These are phyloP conservation scores for Polydrusus cervinus DNA, from an alignment of 2,888 invertebrate genomes.

Conservation along the genomic window DNA sequence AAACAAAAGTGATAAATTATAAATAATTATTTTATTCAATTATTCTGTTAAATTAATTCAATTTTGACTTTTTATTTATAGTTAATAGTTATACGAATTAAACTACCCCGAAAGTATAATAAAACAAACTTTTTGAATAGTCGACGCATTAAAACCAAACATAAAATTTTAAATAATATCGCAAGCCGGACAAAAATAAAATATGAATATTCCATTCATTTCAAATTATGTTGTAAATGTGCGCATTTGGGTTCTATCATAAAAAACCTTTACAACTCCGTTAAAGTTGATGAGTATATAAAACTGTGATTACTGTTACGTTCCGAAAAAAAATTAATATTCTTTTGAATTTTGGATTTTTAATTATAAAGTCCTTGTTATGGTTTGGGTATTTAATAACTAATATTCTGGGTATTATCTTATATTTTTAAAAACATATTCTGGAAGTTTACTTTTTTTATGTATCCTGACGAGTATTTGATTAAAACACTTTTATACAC, in stretches of 20 bases:
- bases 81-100: background rate
- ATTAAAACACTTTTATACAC: too few species aligned
- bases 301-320: constrained; percentile 33
- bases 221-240: constrained; percentile 8
- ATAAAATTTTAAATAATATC: constrained; percentile 4
- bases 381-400: background rate
- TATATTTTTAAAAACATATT: too few species aligned
- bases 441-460: too few species aligned
- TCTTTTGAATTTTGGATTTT: constrained; percentile 36
- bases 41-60: constrained; percentile 3
- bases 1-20: background rate
- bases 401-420: too few species aligned
- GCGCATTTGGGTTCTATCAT: constrained; percentile 7
- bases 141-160: constrained; percentile 7
- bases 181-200: background rate
- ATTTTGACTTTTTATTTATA: background rate
- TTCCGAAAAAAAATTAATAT: constrained; percentile 41
- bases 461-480: too few species aligned
- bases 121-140: constrained; percentile 3
- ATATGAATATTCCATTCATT: constrained; percentile 11
- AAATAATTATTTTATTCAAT: constrained; percentile 5
- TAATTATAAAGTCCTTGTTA: constrained; percentile 31
- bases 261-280: constrained; percentile 4
- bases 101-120: background rate
- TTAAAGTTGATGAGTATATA: constrained; percentile 17